These are phyloP conservation scores for Tetragonula carbonaria DNA, from an alignment of 2,888 invertebrate species.

Conservation along the genomic window DNA sequence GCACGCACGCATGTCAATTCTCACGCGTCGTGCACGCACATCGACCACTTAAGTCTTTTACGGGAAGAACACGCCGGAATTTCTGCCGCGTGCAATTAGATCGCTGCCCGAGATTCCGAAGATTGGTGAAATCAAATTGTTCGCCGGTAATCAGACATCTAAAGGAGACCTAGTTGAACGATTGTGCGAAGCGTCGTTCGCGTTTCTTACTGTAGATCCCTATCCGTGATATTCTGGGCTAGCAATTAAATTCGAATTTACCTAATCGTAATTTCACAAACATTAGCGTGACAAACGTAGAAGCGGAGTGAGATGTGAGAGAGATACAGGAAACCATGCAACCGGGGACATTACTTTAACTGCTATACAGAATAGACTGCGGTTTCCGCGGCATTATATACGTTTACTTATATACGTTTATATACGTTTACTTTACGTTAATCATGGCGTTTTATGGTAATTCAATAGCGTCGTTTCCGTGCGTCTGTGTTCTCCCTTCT, in stretches of 20 bases:
- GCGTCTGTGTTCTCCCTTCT: conserved; percentile 34
- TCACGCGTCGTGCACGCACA: conserved; percentile 70
- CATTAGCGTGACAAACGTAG: neutral
- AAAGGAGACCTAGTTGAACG: neutral
- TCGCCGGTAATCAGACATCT: neutral
- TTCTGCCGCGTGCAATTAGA: conserved; percentile 20
- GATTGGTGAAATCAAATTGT: neutral
- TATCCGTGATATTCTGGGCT: neutral
- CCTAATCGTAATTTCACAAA: neutral
- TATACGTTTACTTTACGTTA: conserved; percentile 84
- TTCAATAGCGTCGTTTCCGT: conserved; percentile 75
- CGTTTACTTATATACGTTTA: conserved; percentile 84
- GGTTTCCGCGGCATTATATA: conserved; percentile 82
- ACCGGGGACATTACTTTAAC: conserved; percentile 76
- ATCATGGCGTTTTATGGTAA: conserved; percentile 84
- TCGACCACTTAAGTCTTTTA: conserved; percentile 56
- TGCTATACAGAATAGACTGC: conserved; percentile 80
- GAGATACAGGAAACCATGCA: conserved; percentile 70
- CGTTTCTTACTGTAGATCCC: neutral
- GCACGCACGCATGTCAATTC: conserved; percentile 66
- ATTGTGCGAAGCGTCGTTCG: neutral
- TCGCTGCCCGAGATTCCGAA: neutral
- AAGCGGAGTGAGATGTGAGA: neutral
- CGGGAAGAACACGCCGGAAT: conserved; percentile 22
- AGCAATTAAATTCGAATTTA: neutral